A percentile compares a stretch with the other conserved stretches of the same genome.
These are phyloP conservation scores for Eumerus sabulonum DNA, from an alignment of 2,888 invertebrate genomes.

Conservation along the genomic window DNA sequence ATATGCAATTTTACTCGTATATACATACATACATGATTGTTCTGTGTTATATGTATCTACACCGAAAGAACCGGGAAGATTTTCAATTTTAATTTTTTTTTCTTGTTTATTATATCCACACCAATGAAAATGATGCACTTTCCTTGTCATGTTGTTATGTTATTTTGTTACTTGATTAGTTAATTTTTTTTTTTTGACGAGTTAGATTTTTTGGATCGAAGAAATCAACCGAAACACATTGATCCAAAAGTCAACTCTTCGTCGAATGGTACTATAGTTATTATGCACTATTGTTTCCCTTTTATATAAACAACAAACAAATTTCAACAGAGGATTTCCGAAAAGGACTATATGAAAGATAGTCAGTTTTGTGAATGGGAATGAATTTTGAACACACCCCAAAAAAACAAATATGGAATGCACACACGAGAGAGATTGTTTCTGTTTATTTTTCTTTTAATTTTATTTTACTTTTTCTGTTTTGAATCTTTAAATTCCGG, in stretches of 20 bases:
- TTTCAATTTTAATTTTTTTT: conserved; percentile 18
- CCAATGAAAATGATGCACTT: conserved; percentile 33
- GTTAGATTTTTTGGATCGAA: conserved; percentile 47
- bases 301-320: neutral
- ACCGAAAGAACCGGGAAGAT: conserved; percentile 51
- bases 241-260: conserved; percentile 40
- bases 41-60: conserved; percentile 41
- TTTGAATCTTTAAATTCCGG: conserved; percentile 57
- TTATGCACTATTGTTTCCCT: conserved; percentile 24
- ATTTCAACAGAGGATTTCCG: neutral
- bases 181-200: conserved; percentile 24
- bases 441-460: neutral
- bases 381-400: conserved; percentile 7
- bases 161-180: conserved; percentile 29
- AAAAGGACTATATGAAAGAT: conserved; percentile 60
- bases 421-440: neutral
- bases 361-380: conserved; percentile 42
- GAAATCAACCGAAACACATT: conserved; percentile 26
- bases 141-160: conserved; percentile 49
- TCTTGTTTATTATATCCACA: no score
- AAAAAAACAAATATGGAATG: neutral
- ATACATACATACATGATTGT: conserved; percentile 5
- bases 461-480: conserved; percentile 21
- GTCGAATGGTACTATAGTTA: conserved; percentile 23
- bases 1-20: conserved; percentile 42